phyloP scores from a whole-genome alignment of 1,140 invertebrate species.

The Chironomus striatipennis region DNA sequence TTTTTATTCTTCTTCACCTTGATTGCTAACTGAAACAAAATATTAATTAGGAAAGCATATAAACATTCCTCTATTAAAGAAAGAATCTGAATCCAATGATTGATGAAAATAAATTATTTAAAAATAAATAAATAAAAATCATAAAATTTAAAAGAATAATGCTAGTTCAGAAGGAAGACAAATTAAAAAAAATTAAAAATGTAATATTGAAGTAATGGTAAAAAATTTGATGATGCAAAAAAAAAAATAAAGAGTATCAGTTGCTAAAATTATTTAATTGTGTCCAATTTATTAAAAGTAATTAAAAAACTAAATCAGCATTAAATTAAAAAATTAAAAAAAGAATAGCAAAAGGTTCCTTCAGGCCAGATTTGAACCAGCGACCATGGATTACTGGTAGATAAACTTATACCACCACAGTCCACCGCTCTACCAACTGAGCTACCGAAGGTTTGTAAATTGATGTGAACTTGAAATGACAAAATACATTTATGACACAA shows the following conservation, averaged over 20 bases:
- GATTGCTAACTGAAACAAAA: too few species aligned
- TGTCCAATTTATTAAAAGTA: too few species aligned
- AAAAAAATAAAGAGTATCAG: background rate
- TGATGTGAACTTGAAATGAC: background rate
- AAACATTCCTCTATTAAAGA: too few species aligned
- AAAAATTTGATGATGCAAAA: conserved; percentile 14
- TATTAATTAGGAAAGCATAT: too few species aligned
- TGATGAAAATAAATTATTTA: too few species aligned
- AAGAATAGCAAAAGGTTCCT: conserved; percentile 38
- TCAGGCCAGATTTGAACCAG: conserved; percentile 62
- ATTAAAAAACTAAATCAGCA: too few species aligned
- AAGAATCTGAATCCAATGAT: too few species aligned
- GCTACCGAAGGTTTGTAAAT: conserved; percentile 33
- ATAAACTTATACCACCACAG: conserved; percentile 28
- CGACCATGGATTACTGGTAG: conserved; percentile 51
- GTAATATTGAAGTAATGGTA: background rate
- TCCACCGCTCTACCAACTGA: conserved; percentile 34
- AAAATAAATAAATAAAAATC: background rate
- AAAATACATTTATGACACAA: too few species aligned
- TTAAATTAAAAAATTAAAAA: too few species aligned
- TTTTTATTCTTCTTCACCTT: too few species aligned
- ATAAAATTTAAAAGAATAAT: background rate
- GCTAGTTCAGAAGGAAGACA: background rate
- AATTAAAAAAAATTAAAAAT: conserved; percentile 7
- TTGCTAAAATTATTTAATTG: conserved; percentile 11